A percentile compares a stretch with the other conserved stretches of the same genome.
phyloP scores from a whole-genome alignment of 1,140 invertebrate species.

The Diachasmimorpha longicaudata region DNA sequence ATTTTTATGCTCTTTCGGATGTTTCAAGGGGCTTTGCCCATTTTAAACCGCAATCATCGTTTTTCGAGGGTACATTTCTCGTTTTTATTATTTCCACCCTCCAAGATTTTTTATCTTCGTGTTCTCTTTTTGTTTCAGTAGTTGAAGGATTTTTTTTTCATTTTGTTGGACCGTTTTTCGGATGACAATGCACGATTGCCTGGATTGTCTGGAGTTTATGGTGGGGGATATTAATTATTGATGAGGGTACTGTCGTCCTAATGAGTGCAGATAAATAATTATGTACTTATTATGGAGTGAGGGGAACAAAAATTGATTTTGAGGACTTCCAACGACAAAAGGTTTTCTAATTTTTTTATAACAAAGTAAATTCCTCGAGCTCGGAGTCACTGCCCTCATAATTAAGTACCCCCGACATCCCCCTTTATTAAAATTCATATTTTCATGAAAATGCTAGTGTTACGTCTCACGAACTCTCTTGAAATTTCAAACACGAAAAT shows the following conservation, averaged over 20 bases:
- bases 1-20: neutral
- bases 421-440: neutral
- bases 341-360: too few species aligned
- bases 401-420: neutral
- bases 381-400: neutral
- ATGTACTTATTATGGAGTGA: too few species aligned
- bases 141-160: neutral
- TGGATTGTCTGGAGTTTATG: neutral
- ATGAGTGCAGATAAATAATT: neutral
- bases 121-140: neutral
- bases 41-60: neutral
- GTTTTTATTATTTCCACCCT: neutral
- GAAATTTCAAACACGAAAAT: slow-evolving; percentile 7
- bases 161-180: neutral
- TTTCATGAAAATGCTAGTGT: neutral
- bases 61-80: neutral
- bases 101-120: neutral
- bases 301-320: too few species aligned
- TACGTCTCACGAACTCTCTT: neutral
- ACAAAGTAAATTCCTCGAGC: neutral
- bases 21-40: neutral
- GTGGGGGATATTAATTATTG: neutral
- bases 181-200: neutral
- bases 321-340: too few species aligned
- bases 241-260: neutral